Percentiles rank a stretch among this genome's conserved stretches.
Evolutionary conservation across 2,797 vertebrate genomes (phyloP).

Genomic region (Lerista edwardsae): DNA sequence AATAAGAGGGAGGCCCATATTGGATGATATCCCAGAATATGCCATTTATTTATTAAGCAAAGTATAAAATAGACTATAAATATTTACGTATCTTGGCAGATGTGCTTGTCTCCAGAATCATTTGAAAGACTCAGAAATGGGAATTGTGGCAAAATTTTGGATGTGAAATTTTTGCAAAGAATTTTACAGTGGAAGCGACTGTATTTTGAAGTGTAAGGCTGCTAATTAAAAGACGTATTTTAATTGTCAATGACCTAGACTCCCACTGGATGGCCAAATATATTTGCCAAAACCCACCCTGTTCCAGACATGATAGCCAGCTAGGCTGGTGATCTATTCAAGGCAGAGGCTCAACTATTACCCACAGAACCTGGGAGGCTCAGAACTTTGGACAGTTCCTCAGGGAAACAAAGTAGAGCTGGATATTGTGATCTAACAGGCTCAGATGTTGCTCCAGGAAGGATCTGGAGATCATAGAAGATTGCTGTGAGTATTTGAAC

Average conservation of each 20-base stretch:
- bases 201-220: not conserved
- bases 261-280: not conserved
- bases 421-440: too few relatives aligned
- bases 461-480: too few relatives aligned
- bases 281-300: too few relatives aligned
- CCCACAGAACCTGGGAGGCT: too few relatives aligned
- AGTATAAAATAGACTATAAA: conserved; percentile 19
- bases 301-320: too few relatives aligned
- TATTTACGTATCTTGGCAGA: conserved; percentile 16
- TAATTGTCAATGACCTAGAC: not conserved
- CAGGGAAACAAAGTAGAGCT: too few relatives aligned
- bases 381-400: too few relatives aligned
- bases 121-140: not conserved
- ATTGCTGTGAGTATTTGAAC: too few relatives aligned
- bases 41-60: not conserved
- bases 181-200: not conserved
- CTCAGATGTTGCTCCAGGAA: too few relatives aligned
- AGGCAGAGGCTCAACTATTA: too few relatives aligned
- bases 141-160: not conserved
- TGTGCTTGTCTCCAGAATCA: conserved; percentile 13
- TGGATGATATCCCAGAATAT: conserved; percentile 26
- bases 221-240: not conserved
- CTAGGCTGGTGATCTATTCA: too few relatives aligned
- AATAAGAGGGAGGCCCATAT: not conserved
- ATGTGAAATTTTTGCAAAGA: conserved; percentile 1